Conservation (phyloP, 2,888 invertebrate species). For the Entomobrya proxima region DNA sequence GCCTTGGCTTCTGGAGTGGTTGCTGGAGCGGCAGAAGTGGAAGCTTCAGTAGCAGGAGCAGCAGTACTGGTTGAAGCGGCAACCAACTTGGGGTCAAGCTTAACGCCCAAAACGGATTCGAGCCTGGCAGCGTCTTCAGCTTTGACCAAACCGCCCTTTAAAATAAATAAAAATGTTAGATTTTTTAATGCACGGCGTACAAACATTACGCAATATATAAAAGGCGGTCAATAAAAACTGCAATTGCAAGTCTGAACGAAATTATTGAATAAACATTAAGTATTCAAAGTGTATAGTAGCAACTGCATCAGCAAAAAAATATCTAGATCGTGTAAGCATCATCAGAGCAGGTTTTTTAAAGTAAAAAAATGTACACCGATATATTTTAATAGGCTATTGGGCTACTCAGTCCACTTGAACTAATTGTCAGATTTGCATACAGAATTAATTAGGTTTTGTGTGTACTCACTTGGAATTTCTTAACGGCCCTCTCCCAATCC, state of each 20-base stretch:
- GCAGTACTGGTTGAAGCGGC: slow-evolving; percentile 28
- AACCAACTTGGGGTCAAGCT: slow-evolving; percentile 69
- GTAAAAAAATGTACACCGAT: not conserved
- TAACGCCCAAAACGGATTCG: slow-evolving; percentile 72
- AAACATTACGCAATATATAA: not conserved
- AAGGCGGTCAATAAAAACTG: not conserved
- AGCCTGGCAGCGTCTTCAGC: slow-evolving; percentile 72
- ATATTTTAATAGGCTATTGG: slow-evolving; percentile 24
- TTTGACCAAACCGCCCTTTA: slow-evolving; percentile 72
- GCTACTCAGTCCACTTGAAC: slow-evolving; percentile 21
- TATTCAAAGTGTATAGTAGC: too few relatives aligned
- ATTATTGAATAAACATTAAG: too few relatives aligned
- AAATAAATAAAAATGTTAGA: not conserved
- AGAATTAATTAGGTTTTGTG: not conserved
- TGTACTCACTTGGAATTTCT: slow-evolving; percentile 74
- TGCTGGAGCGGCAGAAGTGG: slow-evolving; percentile 37
- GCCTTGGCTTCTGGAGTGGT: slow-evolving; percentile 30
- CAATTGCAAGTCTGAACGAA: too few relatives aligned
- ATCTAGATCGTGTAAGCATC: not conserved
- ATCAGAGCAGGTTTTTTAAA: too few relatives aligned
- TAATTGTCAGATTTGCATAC: slow-evolving; percentile 36
- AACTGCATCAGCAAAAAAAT: slow-evolving; percentile 13
- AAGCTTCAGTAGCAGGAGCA: slow-evolving; percentile 22
- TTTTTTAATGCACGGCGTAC: too few relatives aligned
- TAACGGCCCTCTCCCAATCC: slow-evolving; percentile 75